These are phyloP conservation scores for Pomacea maculata DNA, from an alignment of 1,140 invertebrate species.

Conservation along the genomic window DNA sequence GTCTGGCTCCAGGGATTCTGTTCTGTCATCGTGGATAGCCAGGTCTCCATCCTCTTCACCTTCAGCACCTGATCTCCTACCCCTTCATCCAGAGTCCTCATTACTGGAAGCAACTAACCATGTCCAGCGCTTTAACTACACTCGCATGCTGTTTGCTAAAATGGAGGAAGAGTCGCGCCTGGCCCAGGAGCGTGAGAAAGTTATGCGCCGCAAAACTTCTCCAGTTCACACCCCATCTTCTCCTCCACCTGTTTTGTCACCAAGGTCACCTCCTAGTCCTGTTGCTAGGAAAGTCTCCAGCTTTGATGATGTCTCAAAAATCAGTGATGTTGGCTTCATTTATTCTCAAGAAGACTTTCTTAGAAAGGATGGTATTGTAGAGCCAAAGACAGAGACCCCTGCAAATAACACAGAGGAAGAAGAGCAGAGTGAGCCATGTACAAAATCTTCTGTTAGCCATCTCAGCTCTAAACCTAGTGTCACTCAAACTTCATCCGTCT, in stretches of 20 bases:
- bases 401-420: background rate
- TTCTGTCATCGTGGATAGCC: background rate
- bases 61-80: constrained; percentile 14
- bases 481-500: constrained; percentile 10
- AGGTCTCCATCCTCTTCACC: background rate
- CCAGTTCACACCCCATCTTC: constrained; percentile 28
- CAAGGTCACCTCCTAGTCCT: constrained; percentile 13
- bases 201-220: constrained; percentile 66
- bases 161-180: constrained; percentile 70
- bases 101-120: constrained; percentile 50
- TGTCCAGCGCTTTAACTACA: constrained; percentile 83
- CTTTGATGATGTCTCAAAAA: constrained; percentile 13
- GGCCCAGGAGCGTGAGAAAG: constrained; percentile 57
- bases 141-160: constrained; percentile 91
- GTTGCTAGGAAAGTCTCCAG: constrained; percentile 14
- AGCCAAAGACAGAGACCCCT: background rate
- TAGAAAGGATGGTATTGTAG: background rate
- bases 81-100: constrained; percentile 22
- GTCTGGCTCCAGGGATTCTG: constrained; percentile 7
- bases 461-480: background rate
- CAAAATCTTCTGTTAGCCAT: background rate
- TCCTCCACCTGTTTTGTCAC: constrained; percentile 38
- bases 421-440: background rate
- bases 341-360: background rate
- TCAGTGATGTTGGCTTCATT: background rate